Evolutionary conservation across 2,797 vertebrate genomes (phyloP), one percentile per base, ranked within the genome.

Genomic region (Alectoris magna): DNA sequence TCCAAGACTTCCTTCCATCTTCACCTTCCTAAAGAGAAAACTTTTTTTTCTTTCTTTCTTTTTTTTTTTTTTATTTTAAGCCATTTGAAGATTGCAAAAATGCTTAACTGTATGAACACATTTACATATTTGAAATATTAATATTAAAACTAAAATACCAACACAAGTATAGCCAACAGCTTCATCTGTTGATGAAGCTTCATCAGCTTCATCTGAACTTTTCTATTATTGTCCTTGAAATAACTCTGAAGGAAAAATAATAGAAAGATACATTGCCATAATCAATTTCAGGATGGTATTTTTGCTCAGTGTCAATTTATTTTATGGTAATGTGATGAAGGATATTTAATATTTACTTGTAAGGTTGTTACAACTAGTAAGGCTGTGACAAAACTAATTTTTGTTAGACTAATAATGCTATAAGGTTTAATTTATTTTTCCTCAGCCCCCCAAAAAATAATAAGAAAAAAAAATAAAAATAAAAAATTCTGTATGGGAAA

Each of bases 321-420:
- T 85, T 89, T 78, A 92, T 36, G 44, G 34, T 68, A 85, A 71
- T 87, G 3, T 63, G 15, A 69, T 78, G 38, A 81, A 21, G 31
- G 91, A 93, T 13, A 26, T 9, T 55, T 78, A 82, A 63, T 91
- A 91, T 93, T 90, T 68, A 56, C 39, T 60, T 91, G 38, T 34
- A 34, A 34, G 34, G 34, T 34, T 34, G 34, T 34, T 34, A 34
- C 16, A 88, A 19, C 84, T 67, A 1, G 1, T 63, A 85, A 67
- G 68, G 19, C 67, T 86, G 43, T 34, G 15, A 78, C 10, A 91
- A 91, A 90, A 51, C 17, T 66, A 55, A 51, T 84, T 88, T 92
- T 88, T 91, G 5, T 87, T 85, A 58, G 5, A 11, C 49, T 89
- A 82, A 72, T 84, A 31, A 71, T 60, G 24, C 49, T 73, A 68